Base-by-base conservation (phyloP, 2,113 vertebrate genomes). In the Pimephales promelas region DNA sequence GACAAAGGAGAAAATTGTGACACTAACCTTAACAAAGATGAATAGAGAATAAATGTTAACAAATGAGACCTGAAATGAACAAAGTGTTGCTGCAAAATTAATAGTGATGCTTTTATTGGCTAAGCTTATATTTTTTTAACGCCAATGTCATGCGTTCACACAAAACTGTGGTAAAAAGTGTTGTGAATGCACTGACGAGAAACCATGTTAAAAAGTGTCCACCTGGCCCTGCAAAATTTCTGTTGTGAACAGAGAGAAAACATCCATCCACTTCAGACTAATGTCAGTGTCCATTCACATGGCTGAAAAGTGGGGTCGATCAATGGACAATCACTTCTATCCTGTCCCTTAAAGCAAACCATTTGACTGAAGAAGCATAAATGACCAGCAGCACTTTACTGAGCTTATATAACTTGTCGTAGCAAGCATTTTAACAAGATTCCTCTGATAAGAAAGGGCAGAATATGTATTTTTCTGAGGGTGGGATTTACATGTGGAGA, bases 401-500 rank as follows among this genome's bases (percentile, higher is more conserved):
- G n/a, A n/a, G n/a, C n/a, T n/a, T n/a, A n/a, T n/a, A n/a, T n/a
- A n/a, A n/a, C n/a, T n/a, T n/a, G 64, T 36, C 34, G 6, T n/a
- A 66, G 62, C 62, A 36, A 40, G 71, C 1, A 3, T 87, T 26
- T 88, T 74, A 59, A 56, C 34, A 57, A 49, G 49, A 20, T 70
- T 59, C 10, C 62, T 45, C 73, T 49, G 79, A 56, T 87, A 84
- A 86, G 36, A 45, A n/a, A 20, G 43, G 54, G 62, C 71, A 68
- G 84, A 76, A 49, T 66, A 47, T 26, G 74, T 28, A 74, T 82
- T 72, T 87, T 28, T 64, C 87, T 80, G 1, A 1, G 68, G 82
- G 89, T 85, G 9, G 83, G 88, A 87, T 81, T 79, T 88, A 75
- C 54, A 77, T n/a, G n/a, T n/a, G n/a, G n/a, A n/a, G n/a, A n/a